These are phyloP conservation scores for Tromatobia lineatoria DNA, from an alignment of 2,888 invertebrate genomes.

Conservation along the genomic window DNA sequence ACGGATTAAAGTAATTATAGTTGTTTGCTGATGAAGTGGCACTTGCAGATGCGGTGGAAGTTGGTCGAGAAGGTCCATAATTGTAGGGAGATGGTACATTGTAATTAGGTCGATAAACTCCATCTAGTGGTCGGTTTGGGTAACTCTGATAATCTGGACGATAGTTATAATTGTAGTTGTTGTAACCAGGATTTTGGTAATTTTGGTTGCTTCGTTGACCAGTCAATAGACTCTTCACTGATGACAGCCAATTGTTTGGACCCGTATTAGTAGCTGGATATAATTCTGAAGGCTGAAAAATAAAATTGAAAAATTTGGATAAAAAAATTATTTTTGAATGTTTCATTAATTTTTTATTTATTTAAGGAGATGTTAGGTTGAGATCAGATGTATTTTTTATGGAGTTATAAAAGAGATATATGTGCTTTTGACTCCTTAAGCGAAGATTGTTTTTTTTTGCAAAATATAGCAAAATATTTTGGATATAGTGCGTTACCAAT, in stretches of 20 bases:
- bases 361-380: not conserved
- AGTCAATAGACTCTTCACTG: not conserved
- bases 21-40: not conserved
- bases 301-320: not conserved
- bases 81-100: not conserved
- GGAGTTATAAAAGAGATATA: too few species aligned
- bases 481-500: too few species aligned
- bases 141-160: slow-evolving; percentile 22
- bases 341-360: not conserved
- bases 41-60: slow-evolving; percentile 16
- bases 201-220: not conserved
- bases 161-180: slow-evolving; percentile 13
- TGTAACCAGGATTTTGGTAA: slow-evolving; percentile 1
- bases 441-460: too few species aligned
- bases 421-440: too few species aligned
- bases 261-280: slow-evolving; percentile 5
- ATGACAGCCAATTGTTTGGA: slow-evolving; percentile 10
- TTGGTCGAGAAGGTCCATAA: not conserved
- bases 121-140: not conserved
- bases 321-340: not conserved
- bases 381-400: too few species aligned
- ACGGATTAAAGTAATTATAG: slow-evolving; percentile 22
- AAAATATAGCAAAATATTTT: too few species aligned
- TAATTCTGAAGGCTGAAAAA: not conserved
- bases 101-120: slow-evolving; percentile 11